Conservation (phyloP, 2,797 vertebrate genomes). For the Crenichthys baileyi region DNA sequence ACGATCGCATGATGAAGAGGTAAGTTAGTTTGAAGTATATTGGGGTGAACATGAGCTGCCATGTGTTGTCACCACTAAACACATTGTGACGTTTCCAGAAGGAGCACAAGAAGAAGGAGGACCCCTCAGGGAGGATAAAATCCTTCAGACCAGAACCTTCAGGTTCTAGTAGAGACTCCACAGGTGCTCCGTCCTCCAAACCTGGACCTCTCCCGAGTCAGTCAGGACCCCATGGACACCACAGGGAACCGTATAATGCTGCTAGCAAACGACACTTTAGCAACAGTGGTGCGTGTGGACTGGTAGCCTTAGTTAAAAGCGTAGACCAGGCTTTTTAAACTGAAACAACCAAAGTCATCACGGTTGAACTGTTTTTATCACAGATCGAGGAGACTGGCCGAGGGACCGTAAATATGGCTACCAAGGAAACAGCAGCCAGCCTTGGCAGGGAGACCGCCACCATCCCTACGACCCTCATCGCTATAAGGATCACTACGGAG, state of each 20-base stretch:
- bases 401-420: conserved; percentile 95
- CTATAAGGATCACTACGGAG: conserved; percentile 96
- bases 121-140: conserved; percentile 83
- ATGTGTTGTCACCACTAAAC: not conserved
- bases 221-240: conserved; percentile 86
- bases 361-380: conserved; percentile 44
- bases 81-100: conserved; percentile 67
- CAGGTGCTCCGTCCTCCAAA: conserved; percentile 83
- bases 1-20: conserved; percentile 93
- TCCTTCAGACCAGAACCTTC: conserved; percentile 90
- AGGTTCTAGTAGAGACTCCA: conserved; percentile 89
- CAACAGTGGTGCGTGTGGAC: conserved; percentile 74
- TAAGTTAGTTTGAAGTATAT: conserved; percentile 40
- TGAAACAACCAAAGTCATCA: not conserved
- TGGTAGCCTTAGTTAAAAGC: not conserved
- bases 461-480: conserved; percentile 92
- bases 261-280: conserved; percentile 92
- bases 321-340: not conserved
- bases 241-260: conserved; percentile 87
- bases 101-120: conserved; percentile 96
- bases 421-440: conserved; percentile 87
- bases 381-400: conserved; percentile 97
- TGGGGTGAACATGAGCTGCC: not conserved
- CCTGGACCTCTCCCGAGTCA: conserved; percentile 75
- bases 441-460: conserved; percentile 94